Percentiles rank a stretch among this genome's conserved stretches.
phyloP scores from a whole-genome alignment of 1,140 invertebrate genomes.

The Leptinotarsa texana region DNA sequence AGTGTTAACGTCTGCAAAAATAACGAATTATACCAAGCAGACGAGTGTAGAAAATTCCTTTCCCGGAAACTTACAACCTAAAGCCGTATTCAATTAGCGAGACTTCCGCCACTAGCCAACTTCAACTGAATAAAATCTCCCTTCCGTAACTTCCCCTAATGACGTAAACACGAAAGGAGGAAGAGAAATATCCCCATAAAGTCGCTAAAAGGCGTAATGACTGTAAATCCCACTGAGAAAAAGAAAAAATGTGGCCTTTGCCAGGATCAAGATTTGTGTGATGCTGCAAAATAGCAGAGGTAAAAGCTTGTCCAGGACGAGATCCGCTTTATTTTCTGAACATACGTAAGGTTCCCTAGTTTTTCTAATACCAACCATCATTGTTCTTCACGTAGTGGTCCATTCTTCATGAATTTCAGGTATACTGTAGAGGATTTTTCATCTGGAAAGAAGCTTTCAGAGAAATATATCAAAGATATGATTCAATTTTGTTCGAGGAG shows the following conservation, averaged over 20 bases:
- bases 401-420: no score
- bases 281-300: background rate
- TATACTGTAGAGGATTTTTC: no score
- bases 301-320: background rate
- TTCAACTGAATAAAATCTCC: constrained; percentile 9
- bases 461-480: no score
- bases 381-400: no score
- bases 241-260: constrained; percentile 13
- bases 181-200: constrained; percentile 18
- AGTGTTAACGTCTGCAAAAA: no score
- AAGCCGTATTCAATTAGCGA: background rate
- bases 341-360: background rate
- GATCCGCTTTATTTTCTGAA: background rate
- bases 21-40: no score
- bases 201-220: constrained; percentile 22
- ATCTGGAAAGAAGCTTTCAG: no score
- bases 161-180: constrained; percentile 20
- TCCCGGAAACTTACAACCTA: background rate
- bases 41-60: no score
- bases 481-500: no score
- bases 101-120: background rate
- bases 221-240: constrained; percentile 19
- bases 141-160: constrained; percentile 5
- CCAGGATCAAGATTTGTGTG: constrained; percentile 1
- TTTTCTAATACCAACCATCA: background rate